A percentile compares a stretch with the other conserved stretches of the same genome.
Conservation (phyloP, 2,888 invertebrate genomes). For the Diogma glabrata region DNA sequence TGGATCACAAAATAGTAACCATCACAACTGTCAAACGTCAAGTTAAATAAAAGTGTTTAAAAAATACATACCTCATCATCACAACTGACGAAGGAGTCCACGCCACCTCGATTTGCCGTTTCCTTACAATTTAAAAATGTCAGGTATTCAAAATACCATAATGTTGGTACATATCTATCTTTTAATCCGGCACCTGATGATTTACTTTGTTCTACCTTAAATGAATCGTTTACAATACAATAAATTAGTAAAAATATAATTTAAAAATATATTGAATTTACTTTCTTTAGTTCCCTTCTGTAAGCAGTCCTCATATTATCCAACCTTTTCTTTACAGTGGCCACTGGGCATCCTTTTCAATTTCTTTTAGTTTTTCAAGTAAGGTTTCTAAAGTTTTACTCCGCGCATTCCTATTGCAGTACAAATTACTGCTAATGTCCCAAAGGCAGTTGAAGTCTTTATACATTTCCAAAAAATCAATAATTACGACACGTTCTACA, state of each 20-base stretch:
- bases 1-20: too few species aligned
- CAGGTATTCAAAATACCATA: neutral
- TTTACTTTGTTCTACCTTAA: neutral
- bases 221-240: neutral
- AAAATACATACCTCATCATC: neutral
- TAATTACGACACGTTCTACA: neutral
- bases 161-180: neutral
- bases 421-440: neutral
- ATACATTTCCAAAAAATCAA: neutral
- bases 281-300: neutral
- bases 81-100: neutral
- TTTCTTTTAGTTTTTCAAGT: neutral
- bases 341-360: neutral
- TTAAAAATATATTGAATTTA: neutral
- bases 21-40: too few species aligned
- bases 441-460: neutral
- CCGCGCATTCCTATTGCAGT: neutral
- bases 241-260: neutral
- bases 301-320: conserved; percentile 2
- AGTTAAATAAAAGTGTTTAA: too few species aligned
- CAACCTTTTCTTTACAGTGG: neutral
- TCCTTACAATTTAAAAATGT: neutral
- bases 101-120: neutral
- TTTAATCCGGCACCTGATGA: neutral
- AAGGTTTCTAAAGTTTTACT: neutral